These are phyloP conservation scores for Drosophila macrospina DNA, from an alignment of 2,888 invertebrate species.

Conservation along the genomic window DNA sequence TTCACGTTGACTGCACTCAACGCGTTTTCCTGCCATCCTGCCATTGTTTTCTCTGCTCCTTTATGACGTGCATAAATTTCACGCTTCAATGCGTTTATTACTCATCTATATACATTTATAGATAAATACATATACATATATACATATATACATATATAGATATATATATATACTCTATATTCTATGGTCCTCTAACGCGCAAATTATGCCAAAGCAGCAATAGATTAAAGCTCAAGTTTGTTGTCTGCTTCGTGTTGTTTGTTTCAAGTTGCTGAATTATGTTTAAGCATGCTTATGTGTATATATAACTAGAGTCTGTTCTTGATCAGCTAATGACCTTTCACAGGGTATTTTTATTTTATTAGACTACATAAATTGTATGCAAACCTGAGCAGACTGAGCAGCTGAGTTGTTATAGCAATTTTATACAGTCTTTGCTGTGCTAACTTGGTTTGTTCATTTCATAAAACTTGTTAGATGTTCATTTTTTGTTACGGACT, in stretches of 20 bases:
- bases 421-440: too few species aligned
- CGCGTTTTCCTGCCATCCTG: constrained; percentile 5
- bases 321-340: not conserved
- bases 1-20: constrained; percentile 15
- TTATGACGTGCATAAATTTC: constrained; percentile 68
- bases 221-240: constrained; percentile 13
- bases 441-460: too few species aligned
- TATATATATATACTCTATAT: constrained; percentile 1
- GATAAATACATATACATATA: not conserved
- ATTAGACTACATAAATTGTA: too few species aligned
- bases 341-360: too few species aligned
- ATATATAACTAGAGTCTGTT: constrained; percentile 1
- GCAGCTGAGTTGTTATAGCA: too few species aligned
- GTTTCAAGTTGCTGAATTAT: too few species aligned
- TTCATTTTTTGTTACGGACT: too few species aligned
- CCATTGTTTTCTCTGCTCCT: constrained; percentile 33
- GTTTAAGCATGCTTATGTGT: not conserved
- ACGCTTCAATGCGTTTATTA: constrained; percentile 54
- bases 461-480: too few species aligned
- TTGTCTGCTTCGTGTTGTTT: not conserved
- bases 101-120: constrained; percentile 4
- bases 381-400: too few species aligned
- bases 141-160: not conserved
- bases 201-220: constrained; percentile 13
- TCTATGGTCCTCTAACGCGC: constrained; percentile 23